Evolutionary conservation across 2,113 vertebrate genomes (phyloP).

Genomic region (Xenus cinereus): DNA sequence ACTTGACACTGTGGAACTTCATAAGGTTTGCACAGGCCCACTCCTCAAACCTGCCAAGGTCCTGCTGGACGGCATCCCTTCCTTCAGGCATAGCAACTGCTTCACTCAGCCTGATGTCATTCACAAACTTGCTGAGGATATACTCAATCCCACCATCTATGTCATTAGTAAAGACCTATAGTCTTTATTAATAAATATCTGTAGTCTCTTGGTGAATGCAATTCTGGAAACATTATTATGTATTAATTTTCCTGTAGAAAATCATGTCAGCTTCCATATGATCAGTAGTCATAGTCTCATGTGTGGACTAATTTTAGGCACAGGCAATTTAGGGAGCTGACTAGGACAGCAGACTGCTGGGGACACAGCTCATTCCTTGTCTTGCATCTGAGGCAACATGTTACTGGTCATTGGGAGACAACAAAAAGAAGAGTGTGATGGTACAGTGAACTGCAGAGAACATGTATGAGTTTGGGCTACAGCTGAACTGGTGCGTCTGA

Average conservation of each 20-base stretch:
- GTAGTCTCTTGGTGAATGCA: background rate
- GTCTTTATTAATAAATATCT: background rate
- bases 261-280: background rate
- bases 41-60: background rate
- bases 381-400: background rate
- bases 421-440: background rate
- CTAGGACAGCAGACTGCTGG: background rate
- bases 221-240: background rate
- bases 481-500: background rate
- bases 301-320: background rate
- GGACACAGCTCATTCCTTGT: background rate
- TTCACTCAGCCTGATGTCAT: background rate
- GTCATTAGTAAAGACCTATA: background rate
- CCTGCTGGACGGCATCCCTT: background rate
- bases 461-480: background rate
- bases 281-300: background rate
- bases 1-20: background rate
- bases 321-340: background rate
- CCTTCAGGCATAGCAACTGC: background rate
- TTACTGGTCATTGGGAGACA: background rate
- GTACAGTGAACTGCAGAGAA: background rate
- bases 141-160: background rate
- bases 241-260: background rate
- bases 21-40: background rate
- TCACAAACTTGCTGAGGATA: background rate